Percentiles rank a stretch among this genome's conserved stretches.
Conservation (phyloP, 2,797 vertebrate genomes). For the Caiman crocodilus region DNA sequence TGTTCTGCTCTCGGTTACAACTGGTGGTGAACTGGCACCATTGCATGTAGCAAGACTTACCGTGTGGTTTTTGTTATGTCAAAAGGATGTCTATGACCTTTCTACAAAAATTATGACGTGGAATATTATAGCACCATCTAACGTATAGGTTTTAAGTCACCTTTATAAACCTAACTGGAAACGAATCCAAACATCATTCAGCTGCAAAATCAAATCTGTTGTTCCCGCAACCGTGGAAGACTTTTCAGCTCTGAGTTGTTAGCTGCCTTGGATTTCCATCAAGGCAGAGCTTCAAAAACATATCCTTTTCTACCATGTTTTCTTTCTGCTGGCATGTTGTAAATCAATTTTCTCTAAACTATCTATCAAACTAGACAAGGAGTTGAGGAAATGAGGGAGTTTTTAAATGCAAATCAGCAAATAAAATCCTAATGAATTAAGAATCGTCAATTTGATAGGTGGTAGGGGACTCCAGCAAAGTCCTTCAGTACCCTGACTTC, state of each 20-base stretch:
- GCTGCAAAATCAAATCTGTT: background rate
- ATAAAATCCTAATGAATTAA: too few relatives aligned
- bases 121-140: background rate
- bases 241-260: background rate
- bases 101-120: background rate
- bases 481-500: background rate
- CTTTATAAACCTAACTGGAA: background rate
- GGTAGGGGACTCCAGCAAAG: too few relatives aligned
- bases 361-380: too few relatives aligned
- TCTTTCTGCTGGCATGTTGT: background rate
- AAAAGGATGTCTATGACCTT: background rate
- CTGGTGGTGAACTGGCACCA: background rate
- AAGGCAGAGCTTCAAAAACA: background rate
- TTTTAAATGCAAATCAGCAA: too few relatives aligned
- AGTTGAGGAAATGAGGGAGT: too few relatives aligned
- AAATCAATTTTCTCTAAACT: background rate
- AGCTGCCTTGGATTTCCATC: background rate
- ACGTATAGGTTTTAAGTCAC: background rate
- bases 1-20: background rate
- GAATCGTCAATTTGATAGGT: too few relatives aligned
- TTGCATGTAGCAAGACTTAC: background rate
- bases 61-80: background rate
- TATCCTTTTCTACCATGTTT: background rate
- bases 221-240: background rate
- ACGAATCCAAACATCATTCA: background rate